Base-by-base conservation (phyloP, 2,113 vertebrate species). In the Alectura lathami region DNA sequence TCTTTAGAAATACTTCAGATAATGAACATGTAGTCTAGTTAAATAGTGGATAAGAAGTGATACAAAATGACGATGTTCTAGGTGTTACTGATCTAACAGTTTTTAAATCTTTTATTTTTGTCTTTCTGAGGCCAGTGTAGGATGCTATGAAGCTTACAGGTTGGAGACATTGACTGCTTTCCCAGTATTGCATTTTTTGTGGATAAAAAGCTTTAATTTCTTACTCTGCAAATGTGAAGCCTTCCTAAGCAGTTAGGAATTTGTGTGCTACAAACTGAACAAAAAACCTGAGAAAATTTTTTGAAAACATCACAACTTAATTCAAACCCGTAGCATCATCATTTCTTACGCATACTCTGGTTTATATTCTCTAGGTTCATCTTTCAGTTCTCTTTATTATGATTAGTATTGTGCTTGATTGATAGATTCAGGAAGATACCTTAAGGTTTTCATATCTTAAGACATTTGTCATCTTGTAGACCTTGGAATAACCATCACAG, bases 1-100 rank as follows among this genome's bases (percentile, higher is more conserved):
- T 96, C 72, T 89, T 95, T 86, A 79, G 70, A 89, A 83, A 73
- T 84, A 38, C 22, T 85, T 76, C 38, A 70, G 54, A 88, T 93
- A 89, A 60, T 72, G 40, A 78, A 90, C 77, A 74, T 72, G 26
- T 67, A 81, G 51, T 21, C 30, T 74, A 86, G 60, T 69, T 76
- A 88, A 68, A 45, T 43, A 85, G 30, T 60, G 48, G 47, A 86
- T 88, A 40, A 86, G 24, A 83, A 88, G 32, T 60, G 34, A 23
- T 68, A 6, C 14, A 56, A 50, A 80, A 45, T 32, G 22, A 27
- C 48, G 26, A 76, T 72, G 89, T 77, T 83, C 15, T 73, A 34
- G 54, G 16, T 93, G 22, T 83, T 76, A 69, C 48, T 50, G 70
- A 27, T 91, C 64, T 75, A 60, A 60, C 8, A 36, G 22, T 42